phyloP scores from a whole-genome alignment of 2,888 invertebrate species.

The Hirtodrosophila cameraria region DNA sequence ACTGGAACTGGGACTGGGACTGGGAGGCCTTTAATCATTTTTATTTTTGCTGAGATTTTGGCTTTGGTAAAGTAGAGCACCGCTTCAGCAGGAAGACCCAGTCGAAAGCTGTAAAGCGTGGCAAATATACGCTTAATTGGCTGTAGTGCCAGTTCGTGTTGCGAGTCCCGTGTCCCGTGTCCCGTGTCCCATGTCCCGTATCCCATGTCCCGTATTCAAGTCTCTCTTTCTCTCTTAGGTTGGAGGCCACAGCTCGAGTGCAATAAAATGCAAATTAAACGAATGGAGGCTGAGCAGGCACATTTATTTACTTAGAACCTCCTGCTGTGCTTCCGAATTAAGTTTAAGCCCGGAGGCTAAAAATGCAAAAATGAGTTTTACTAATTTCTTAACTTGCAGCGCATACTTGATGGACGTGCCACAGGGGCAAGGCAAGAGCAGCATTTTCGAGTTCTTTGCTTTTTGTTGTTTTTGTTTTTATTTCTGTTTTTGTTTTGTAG shows the following conservation, averaged over 20 bases:
- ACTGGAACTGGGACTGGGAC: no score
- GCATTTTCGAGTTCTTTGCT: not conserved
- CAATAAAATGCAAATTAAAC: constrained; percentile 84
- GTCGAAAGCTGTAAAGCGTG: constrained; percentile 75
- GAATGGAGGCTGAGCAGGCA: constrained; percentile 74
- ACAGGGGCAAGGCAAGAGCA: constrained; percentile 15
- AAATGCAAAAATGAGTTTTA: constrained; percentile 85
- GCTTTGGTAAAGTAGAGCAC: constrained; percentile 68
- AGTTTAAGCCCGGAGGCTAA: constrained; percentile 89
- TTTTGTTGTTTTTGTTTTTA: not conserved
- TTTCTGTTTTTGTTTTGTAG: constrained; percentile 6
- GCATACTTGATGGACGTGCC: constrained; percentile 67
- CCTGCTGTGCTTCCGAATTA: constrained; percentile 90
- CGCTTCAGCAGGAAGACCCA: constrained; percentile 21
- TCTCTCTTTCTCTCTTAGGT: not conserved
- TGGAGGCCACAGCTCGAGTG: constrained; percentile 35
- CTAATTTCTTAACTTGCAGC: constrained; percentile 83
- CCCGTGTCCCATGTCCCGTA: no score
- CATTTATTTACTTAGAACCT: constrained; percentile 85
- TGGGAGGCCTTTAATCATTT: constrained; percentile 72
- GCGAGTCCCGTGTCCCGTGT: not conserved
- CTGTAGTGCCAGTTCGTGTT: constrained; percentile 47
- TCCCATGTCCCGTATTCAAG: no score
- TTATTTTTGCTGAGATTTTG: constrained; percentile 62
- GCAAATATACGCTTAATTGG: constrained; percentile 80